A percentile compares a stretch with the other conserved stretches of the same genome.
These are phyloP conservation scores for Dynastes tityus DNA, from an alignment of 2,888 invertebrate species.

Conservation along the genomic window DNA sequence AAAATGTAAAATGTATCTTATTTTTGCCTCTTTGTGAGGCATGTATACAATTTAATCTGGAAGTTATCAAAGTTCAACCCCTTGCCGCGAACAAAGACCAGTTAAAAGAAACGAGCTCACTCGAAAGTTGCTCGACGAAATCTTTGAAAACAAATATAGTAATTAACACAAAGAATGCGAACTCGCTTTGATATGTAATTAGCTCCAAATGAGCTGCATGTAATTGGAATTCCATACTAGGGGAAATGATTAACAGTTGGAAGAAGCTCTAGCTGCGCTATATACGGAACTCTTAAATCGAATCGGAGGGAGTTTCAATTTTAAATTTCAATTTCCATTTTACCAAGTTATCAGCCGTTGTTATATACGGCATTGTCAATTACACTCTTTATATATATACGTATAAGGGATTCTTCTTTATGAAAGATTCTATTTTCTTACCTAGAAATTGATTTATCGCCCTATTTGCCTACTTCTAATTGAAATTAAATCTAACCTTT, in stretches of 20 bases:
- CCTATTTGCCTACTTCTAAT: no score
- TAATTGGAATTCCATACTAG: conserved; percentile 65
- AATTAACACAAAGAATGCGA: conserved; percentile 67
- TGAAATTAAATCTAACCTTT: no score
- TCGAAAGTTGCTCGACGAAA: conserved; percentile 55
- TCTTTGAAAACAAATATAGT: conserved; percentile 67
- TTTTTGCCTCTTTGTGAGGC: background rate
- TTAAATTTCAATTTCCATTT: conserved; percentile 26
- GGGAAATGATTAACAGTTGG: conserved; percentile 60
- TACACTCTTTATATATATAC: background rate
- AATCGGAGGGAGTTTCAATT: conserved; percentile 36
- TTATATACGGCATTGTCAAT: conserved; percentile 3
- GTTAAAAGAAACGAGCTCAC: conserved; percentile 47
- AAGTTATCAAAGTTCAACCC: conserved; percentile 50
- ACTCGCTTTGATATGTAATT: conserved; percentile 67
- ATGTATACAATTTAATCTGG: conserved; percentile 45
- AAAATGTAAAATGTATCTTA: conserved; percentile 34
- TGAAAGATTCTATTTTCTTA: no score
- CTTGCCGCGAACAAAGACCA: conserved; percentile 45
- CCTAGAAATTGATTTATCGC: no score
- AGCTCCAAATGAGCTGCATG: conserved; percentile 64
- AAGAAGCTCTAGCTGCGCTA: conserved; percentile 46
- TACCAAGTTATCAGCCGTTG: conserved; percentile 6
- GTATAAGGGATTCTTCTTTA: background rate
- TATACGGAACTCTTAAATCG: conserved; percentile 40